These are phyloP conservation scores for Elaphurus davidianus DNA, from an alignment of 2,113 vertebrate genomes.

Conservation along the genomic window DNA sequence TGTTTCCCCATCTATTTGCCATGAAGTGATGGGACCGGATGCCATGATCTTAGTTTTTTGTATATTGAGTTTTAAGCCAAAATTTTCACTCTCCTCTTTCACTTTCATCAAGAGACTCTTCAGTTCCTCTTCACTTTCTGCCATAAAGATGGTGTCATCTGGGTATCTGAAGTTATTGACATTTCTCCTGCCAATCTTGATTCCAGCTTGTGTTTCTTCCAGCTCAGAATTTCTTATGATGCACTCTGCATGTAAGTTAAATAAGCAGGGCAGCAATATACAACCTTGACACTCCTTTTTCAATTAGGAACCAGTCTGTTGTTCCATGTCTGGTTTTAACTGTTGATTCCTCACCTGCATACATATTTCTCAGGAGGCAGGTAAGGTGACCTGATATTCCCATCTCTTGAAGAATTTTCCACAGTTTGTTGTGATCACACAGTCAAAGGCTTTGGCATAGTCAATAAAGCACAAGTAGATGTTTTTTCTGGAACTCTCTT, in stretches of 20 bases:
- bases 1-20: not conserved
- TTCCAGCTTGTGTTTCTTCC: not conserved
- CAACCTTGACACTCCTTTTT: not conserved
- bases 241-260: not conserved
- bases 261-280: not conserved
- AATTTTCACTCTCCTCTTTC: not conserved
- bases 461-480: not conserved
- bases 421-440: not conserved
- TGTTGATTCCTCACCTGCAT: not conserved
- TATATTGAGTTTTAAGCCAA: not conserved
- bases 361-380: not conserved
- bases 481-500: not conserved
- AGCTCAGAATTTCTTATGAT: not conserved
- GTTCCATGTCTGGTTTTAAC: not conserved
- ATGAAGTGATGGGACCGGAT: not conserved
- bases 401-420: not conserved
- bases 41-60: not conserved
- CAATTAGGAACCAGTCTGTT: not conserved
- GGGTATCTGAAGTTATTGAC: not conserved
- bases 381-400: not conserved
- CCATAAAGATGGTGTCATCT: not conserved
- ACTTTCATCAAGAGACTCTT: not conserved
- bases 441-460: not conserved
- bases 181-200: not conserved
- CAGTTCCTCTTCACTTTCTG: not conserved